Evolutionary conservation across 2,113 vertebrate genomes (phyloP).

Genomic region (Bubo bubo): DNA sequence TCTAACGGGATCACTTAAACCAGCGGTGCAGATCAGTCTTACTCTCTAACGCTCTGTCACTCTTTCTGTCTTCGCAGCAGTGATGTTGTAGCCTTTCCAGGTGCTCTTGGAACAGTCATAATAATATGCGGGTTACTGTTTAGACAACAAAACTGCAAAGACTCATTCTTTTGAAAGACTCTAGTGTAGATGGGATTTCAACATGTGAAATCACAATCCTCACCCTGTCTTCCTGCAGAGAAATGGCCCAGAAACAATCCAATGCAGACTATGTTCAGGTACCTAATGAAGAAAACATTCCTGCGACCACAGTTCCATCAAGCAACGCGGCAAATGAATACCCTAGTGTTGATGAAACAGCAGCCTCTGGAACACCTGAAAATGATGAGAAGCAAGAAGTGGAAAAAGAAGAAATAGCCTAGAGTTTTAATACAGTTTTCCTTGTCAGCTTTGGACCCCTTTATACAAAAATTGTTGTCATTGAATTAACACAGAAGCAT

Average conservation of each 20-base stretch:
- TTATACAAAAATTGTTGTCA: not conserved
- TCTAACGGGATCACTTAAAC: not conserved
- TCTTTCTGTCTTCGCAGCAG: not conserved
- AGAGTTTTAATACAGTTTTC: not conserved
- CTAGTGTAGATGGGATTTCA: not conserved
- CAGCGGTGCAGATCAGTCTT: not conserved
- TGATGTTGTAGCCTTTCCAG: not conserved
- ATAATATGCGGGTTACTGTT: not conserved
- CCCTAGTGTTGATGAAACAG: not conserved
- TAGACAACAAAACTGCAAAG: not conserved
- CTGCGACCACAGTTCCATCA: not conserved
- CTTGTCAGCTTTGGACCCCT: not conserved
- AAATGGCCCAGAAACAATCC: constrained; percentile 53
- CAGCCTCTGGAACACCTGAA: not conserved
- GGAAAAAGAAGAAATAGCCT: constrained; percentile 29
- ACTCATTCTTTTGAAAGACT: not conserved
- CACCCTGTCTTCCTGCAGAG: constrained; percentile 65
- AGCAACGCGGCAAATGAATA: constrained; percentile 38
- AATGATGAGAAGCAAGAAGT: not conserved
- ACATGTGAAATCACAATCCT: not conserved
- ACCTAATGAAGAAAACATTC: constrained; percentile 52
- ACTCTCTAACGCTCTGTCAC: not conserved
- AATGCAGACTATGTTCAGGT: constrained; percentile 26
- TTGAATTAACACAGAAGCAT: not conserved
- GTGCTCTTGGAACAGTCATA: not conserved